Conservation (phyloP, 30 jellyfish, hydroid and myxozoan species). For the Nemopilema nomurai region DNA sequence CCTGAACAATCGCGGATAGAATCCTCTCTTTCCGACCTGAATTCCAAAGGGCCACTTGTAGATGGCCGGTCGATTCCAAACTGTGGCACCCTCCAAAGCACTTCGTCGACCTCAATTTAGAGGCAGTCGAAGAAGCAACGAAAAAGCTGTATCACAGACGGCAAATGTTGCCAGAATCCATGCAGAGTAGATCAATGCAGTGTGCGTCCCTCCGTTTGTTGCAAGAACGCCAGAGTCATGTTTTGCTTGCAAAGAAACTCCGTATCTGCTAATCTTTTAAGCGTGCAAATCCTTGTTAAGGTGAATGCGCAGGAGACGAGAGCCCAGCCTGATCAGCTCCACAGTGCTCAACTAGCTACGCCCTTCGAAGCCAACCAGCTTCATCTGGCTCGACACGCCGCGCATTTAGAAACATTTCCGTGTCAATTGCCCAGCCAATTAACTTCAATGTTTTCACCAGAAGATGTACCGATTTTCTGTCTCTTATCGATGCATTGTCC, state of each 20-base stretch:
- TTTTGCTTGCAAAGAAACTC: not conserved
- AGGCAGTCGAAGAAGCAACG: too few relatives aligned
- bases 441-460: constrained; percentile 49
- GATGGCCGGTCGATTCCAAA: not conserved
- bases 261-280: constrained; percentile 19
- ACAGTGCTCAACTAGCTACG: constrained; percentile 17
- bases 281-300: constrained; percentile 15
- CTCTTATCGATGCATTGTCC: constrained; percentile 68
- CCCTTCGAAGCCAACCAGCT: constrained; percentile 14
- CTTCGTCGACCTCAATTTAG: too few relatives aligned
- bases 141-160: too few relatives aligned
- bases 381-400: constrained; percentile 37
- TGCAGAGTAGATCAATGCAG: not conserved
- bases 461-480: constrained; percentile 32
- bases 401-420: constrained; percentile 38
- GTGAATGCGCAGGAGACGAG: constrained; percentile 12
- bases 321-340: constrained; percentile 8
- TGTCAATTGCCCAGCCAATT: constrained; percentile 90
- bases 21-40: too few relatives aligned
- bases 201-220: not conserved
- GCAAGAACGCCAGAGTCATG: not conserved
- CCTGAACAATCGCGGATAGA: too few relatives aligned
- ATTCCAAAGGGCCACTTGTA: not conserved
- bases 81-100: too few relatives aligned
- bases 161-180: not conserved